Conservation (phyloP, 2,888 invertebrate species). For the Prionchulus punctatus region DNA sequence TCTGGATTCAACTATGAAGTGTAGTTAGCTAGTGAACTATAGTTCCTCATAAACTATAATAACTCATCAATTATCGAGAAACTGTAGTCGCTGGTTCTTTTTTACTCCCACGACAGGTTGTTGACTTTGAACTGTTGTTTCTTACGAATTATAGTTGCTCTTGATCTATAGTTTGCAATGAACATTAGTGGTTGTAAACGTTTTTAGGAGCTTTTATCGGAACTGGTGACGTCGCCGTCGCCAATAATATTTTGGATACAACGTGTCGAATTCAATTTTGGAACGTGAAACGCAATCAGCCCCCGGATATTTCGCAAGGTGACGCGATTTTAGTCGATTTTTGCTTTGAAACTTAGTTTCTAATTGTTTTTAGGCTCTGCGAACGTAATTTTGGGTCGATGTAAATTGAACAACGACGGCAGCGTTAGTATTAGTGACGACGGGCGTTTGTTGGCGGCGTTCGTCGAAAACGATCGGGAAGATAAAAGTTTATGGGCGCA, state of each 20-base stretch:
- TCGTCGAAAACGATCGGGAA: slow-evolving; percentile 38
- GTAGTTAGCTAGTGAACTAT: too few relatives aligned
- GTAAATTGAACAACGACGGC: slow-evolving; percentile 70
- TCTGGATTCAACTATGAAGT: too few relatives aligned
- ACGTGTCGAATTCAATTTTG: slow-evolving; percentile 66
- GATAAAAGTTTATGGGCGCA: slow-evolving; percentile 50
- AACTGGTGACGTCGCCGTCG: slow-evolving; percentile 31
- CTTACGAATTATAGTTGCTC: too few relatives aligned
- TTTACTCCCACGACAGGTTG: too few relatives aligned
- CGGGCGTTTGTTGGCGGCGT: slow-evolving; percentile 56
- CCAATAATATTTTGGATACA: slow-evolving; percentile 43
- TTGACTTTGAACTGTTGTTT: too few relatives aligned
- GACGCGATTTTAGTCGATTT: too few relatives aligned
- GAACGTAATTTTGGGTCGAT: slow-evolving; percentile 60
- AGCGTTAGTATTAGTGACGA: slow-evolving; percentile 66
- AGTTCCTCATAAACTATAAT: too few relatives aligned
- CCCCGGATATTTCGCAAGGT: slow-evolving; percentile 6
- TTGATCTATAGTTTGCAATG: too few relatives aligned
- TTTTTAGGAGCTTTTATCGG: slow-evolving; percentile 31
- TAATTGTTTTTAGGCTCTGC: background rate
- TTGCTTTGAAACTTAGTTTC: background rate
- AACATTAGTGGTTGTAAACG: background rate
- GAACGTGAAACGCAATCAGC: slow-evolving; percentile 46
- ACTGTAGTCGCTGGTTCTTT: too few relatives aligned
- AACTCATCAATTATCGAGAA: too few relatives aligned